A percentile compares a stretch with the other conserved stretches of the same genome.
These are phyloP conservation scores for Akabosia matsudoensis DNA, from an alignment of 1,140 invertebrate genomes.

Conservation along the genomic window DNA sequence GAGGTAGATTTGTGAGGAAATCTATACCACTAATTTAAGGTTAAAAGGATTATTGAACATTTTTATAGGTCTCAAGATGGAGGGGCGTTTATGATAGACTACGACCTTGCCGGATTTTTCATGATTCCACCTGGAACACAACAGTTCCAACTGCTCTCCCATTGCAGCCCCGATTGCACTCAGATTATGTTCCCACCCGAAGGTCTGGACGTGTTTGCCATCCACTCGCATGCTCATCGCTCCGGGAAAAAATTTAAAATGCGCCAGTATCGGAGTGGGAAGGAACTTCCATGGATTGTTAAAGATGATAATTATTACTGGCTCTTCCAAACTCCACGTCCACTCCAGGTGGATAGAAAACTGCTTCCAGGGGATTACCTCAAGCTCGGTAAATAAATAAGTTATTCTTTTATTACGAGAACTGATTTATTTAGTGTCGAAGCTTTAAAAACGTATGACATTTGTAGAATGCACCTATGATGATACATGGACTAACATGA, in stretches of 20 bases:
- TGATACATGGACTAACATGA: not conserved
- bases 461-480: not conserved
- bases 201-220: not conserved
- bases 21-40: not conserved
- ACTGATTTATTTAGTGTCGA: too few species aligned
- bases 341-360: not conserved
- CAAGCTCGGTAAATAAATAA: too few species aligned
- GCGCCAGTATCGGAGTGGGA: not conserved
- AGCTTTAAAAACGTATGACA: too few species aligned
- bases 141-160: not conserved
- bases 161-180: not conserved
- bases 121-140: not conserved
- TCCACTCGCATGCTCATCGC: not conserved
- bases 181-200: not conserved
- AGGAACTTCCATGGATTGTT: not conserved
- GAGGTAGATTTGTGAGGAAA: not conserved
- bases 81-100: not conserved
- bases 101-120: not conserved
- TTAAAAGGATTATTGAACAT: not conserved
- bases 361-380: slow-evolving; percentile 9
- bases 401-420: too few species aligned
- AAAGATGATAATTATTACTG: slow-evolving; percentile 21
- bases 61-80: not conserved
- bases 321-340: not conserved
- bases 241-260: not conserved